Base-by-base conservation (phyloP, 2,113 vertebrate species). In the Muscicapa adusta region DNA sequence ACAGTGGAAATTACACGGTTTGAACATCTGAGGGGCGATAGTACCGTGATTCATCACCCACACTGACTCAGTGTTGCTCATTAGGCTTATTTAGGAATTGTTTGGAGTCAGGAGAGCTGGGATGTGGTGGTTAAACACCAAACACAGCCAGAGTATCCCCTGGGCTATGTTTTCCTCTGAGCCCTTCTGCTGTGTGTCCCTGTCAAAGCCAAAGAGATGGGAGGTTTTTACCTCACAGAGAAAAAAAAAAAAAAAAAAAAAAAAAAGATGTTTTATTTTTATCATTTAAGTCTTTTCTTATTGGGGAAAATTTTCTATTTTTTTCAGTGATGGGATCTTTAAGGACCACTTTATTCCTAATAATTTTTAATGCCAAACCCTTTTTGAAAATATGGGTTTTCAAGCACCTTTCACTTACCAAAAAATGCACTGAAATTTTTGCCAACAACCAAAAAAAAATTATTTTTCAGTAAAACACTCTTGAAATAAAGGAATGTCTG, bases 21-120 rank as follows among this genome's bases (percentile, higher is more conserved):
- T 15, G 73, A 33, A 54, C 4, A 3, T 16, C 65, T 22, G 19
- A 40, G 70, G 3, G 8, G 26, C 40, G 63, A 33, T 2, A 19
- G 34, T 1, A 16, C 14, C 38, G 2, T 0, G 0, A 18, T 22
- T 34, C 18, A 65, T 57, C 54, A 33, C 2, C 71, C 18, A 2
- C 45, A 5, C 45, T 2, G 25, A 85, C 45, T 54, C 28, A 0
- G 12, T 4, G 77, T 4, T 36, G 40, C 20, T 58, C 53, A 8
- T 8, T 18, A 1, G 31, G 8, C 7, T 28, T 65, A 6, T 38
- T 82, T 23, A 38, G 83, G 67, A 56, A 16, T 29, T 3, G 3
- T 56, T 38, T 65, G 61, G 38, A 70, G 63, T 10, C 25, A 16
- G 86, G 56, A 4, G 10, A 20, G 31, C 8, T 9, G 56, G 16